A percentile compares a stretch with the other conserved stretches of the same genome.
Conservation (phyloP, 2,113 vertebrate species). For the Psittacara wagleri region DNA sequence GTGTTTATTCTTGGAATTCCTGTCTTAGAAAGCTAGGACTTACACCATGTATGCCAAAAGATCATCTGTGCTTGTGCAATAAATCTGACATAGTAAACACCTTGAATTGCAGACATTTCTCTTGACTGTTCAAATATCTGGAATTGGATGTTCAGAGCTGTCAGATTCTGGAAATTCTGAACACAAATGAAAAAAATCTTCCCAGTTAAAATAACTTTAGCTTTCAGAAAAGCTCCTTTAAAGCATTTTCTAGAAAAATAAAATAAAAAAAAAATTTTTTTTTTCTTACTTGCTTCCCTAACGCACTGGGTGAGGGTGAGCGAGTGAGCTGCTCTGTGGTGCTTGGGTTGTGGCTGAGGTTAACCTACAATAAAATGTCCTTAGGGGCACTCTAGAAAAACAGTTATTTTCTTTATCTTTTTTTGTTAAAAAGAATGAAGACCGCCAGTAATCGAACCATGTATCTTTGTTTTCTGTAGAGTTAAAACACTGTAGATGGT, state of each 20-base stretch:
- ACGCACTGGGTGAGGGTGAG: background rate
- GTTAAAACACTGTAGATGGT: background rate
- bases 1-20: background rate
- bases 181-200: background rate
- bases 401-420: background rate
- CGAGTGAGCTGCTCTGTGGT: background rate
- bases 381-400: background rate
- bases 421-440: background rate
- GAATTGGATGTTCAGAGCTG: background rate
- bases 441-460: background rate
- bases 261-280: too few relatives aligned
- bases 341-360: background rate
- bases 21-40: background rate
- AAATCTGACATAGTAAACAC: background rate
- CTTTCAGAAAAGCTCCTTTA: background rate
- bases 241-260: background rate
- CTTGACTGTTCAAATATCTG: background rate
- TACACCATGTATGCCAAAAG: background rate
- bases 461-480: background rate
- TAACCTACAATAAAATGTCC: background rate
- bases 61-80: background rate
- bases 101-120: background rate
- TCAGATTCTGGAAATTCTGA: background rate
- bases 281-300: background rate
- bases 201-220: background rate